Base-by-base conservation (phyloP, 2,888 invertebrate species). In the Prionchulus punctatus region DNA sequence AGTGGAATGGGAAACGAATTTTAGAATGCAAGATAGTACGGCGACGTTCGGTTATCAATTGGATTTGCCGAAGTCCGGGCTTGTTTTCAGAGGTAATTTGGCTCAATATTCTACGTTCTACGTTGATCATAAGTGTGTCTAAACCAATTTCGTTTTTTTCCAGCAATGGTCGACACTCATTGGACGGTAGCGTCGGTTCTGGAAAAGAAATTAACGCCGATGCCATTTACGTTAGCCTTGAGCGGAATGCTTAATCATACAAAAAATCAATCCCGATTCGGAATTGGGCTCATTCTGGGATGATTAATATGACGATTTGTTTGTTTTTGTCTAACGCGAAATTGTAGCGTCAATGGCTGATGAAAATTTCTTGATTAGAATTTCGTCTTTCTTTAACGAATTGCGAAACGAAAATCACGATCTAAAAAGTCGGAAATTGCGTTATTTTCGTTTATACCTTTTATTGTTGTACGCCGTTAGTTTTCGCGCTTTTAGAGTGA, bases 241-340 rank as follows among this genome's bases (percentile, higher is more conserved):
- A 90, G 90, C 64, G 92, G 88, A 56, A 81, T 86, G 75, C 79
- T 91, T 67, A 92, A 91, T 78, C 92, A 94, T 71, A 81, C 81
- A 59, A 94, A 92, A 73, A 84, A 84, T 71, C 84, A 86, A 70
- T 91, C 89, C 76, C 83, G 86, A 74, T 82, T 94, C 67, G 94
- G 94, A 62, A 84, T 91, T 69, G 94, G 92, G 59, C 80, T 96
- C 66, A 85, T 92, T 71, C 85, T 94, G 67, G 92, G 92, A 54
- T 74, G 62, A 62, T 61, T 12, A 7, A 12, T 31, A 26, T 26
- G 28, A 48, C 12, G 7, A 12, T 36, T 36, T 36, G 18, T 36
- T 18, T 36, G 36, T 36, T 36, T 12, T 36, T 18, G 18, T 36
- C 36, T n/a, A n/a, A n/a, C n/a, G n/a, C n/a, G n/a, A n/a, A n/a